Evolutionary conservation across 2,797 vertebrate genomes (phyloP), one percentile per base, ranked within the genome.

Genomic region (Gallinago nigripennis): DNA sequence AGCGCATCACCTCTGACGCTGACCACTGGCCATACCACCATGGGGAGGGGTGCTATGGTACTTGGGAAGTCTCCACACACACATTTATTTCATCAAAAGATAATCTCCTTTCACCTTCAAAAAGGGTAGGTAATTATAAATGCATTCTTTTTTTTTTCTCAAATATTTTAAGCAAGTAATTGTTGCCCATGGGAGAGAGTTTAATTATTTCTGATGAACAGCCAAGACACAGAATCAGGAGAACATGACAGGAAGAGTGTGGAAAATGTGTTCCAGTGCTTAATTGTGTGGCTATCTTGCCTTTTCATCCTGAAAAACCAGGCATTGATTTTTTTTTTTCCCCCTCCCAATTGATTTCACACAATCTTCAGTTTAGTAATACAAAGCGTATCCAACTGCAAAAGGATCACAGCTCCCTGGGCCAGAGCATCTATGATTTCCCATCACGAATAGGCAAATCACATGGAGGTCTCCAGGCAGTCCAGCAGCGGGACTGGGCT

Each of bases 161-260:
- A 97, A 97, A 97, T 97, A 97, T 97, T 98, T 97, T 97, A 97
- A 97, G 97, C 95, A 96, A 97, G 97, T 98, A 98, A 98, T 98
- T 98, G 98, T 98, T 97, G 97, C 98, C 97, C 97, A 96, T 96
- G 98, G 98, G 97, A 98, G 96, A 97, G 94, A 97, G 96, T 98
- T 98, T 98, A 97, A 97, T 98, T 98, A 98, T 97, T 98, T 98
- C 97, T 97, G 96, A 98, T 95, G 97, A 98, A 94, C 96, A 98
- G 96, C 92, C 82, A 94, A 95, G 97, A 95, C 95, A 92, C 58
- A n/a, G 96, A 96, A 97, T 95, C 92, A 75, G 76, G 87, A 97
- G 96, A 97, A 97, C 95, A 97, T 92, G 97, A 98, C 96, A 96
- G 91, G 91, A 96, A 94, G 94, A 96, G 93, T 60, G 77, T 91